Base-by-base conservation (phyloP, 2,888 invertebrate species). In the Phaedon cochleariae region DNA sequence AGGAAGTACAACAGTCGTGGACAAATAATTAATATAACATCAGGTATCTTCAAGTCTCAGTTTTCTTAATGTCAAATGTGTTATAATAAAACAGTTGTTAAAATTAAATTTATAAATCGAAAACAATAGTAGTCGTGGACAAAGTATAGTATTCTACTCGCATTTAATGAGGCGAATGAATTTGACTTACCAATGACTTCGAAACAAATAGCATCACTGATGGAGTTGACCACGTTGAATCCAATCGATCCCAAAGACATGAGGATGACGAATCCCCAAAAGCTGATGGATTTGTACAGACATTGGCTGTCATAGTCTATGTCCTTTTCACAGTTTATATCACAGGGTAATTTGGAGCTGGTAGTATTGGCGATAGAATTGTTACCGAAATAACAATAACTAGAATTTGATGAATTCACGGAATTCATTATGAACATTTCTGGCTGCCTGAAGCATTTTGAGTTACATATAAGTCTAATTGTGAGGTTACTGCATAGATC, bases 141-240 rank as follows among this genome's bases (percentile, higher is more conserved):
- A n/a, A n/a, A n/a, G n/a, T n/a, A n/a, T n/a, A n/a, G n/a, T n/a
- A n/a, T n/a, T n/a, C n/a, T n/a, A n/a, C n/a, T n/a, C n/a, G n/a
- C n/a, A n/a, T n/a, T n/a, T n/a, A n/a, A n/a, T n/a, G n/a, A n/a
- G n/a, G n/a, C n/a, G n/a, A n/a, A n/a, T n/a, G n/a, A n/a, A n/a
- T n/a, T 26, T n/a, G 61, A 81, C 85, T 84, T 81, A 89, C 93
- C 94, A 41, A 97, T 85, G 21, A 94, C 89, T 82, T 96, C 94
- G 78, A 96, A 96, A 80, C 95, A 95, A 29, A 96, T 91, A 0
- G 96, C 95, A 82, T 97, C 97, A 41, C 93, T 92, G 41, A 96
- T 90, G 52, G 92, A 94, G 76, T 95, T 93, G 31, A 91, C 89
- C 0, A 96, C 95, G 80, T 94, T 94, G 78, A 91, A 94, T 2